Conservation (phyloP, 2,113 vertebrate genomes). For the Aptenodytes patagonicus region DNA sequence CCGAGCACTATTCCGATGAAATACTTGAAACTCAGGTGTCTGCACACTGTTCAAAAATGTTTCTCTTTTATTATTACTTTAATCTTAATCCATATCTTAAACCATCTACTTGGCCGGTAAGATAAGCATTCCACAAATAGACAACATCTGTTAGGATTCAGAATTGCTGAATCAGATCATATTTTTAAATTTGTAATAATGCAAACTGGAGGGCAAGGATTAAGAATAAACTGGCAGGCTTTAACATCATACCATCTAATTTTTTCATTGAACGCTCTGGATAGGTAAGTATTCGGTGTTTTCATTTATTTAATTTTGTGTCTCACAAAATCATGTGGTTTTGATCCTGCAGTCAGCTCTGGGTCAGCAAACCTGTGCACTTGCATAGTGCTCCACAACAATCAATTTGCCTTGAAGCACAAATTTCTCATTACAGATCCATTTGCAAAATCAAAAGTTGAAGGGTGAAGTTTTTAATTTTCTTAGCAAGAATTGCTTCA, state of each 20-base stretch:
- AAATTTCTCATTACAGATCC: neutral
- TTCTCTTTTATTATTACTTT: neutral
- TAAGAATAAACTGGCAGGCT: neutral
- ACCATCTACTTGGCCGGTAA: neutral
- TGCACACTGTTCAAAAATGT: neutral
- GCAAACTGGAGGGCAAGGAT: neutral
- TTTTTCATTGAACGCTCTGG: neutral
- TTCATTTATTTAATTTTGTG: neutral
- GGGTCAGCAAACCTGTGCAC: neutral
- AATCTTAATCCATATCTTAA: neutral
- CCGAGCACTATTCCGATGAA: neutral
- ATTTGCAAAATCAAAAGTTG: neutral
- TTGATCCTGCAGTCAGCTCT: neutral
- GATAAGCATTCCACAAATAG: neutral
- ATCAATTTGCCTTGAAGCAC: neutral
- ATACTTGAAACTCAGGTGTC: constrained; percentile 6
- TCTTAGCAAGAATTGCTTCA: neutral
- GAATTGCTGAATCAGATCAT: neutral
- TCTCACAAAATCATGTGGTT: neutral
- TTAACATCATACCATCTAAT: neutral
- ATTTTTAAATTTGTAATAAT: neutral
- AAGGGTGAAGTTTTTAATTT: neutral
- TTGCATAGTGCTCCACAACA: neutral
- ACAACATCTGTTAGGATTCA: neutral
- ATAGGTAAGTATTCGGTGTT: neutral